These are phyloP conservation scores for Phengaris arion DNA, from an alignment of 2,888 invertebrate species.

Conservation along the genomic window DNA sequence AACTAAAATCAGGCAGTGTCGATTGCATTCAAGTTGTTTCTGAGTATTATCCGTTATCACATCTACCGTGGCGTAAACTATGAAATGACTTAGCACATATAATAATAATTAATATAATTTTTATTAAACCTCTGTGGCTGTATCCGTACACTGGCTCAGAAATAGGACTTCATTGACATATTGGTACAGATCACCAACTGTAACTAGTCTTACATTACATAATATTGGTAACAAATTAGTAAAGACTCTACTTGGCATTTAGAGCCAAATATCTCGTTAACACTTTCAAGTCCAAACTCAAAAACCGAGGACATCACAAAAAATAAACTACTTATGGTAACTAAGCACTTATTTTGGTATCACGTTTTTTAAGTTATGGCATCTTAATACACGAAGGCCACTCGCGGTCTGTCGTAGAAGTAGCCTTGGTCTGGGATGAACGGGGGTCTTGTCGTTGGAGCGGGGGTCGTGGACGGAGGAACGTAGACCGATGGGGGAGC, in stretches of 20 bases:
- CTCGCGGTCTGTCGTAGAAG: slow-evolving; percentile 67
- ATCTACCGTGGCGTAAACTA: slow-evolving; percentile 6
- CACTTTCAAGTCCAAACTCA: not conserved
- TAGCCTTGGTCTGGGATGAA: slow-evolving; percentile 65
- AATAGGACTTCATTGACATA: not conserved
- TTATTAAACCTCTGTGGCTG: slow-evolving; percentile 22
- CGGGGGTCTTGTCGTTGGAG: slow-evolving; percentile 57
- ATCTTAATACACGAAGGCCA: slow-evolving; percentile 67
- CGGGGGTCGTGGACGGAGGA: slow-evolving; percentile 43
- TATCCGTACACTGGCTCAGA: not conserved
- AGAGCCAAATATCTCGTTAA: not conserved
- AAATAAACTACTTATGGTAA: slow-evolving; percentile 30
- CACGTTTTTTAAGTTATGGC: slow-evolving; percentile 66
- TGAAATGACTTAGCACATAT: slow-evolving; percentile 26
- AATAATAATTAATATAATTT: slow-evolving; percentile 23
- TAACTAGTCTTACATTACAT: no score
- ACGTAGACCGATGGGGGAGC: slow-evolving; percentile 54
- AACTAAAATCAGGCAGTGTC: slow-evolving; percentile 72
- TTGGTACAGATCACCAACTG: not conserved
- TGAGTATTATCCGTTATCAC: slow-evolving; percentile 60
- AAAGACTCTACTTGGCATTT: not conserved
- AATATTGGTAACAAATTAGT: not conserved
- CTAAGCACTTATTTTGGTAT: slow-evolving; percentile 59
- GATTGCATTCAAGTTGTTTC: slow-evolving; percentile 51
- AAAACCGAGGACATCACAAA: slow-evolving; percentile 25